A percentile compares a stretch with the other conserved stretches of the same genome.
phyloP scores from a whole-genome alignment of 2,113 vertebrate species.

The Notothenia rossii region DNA sequence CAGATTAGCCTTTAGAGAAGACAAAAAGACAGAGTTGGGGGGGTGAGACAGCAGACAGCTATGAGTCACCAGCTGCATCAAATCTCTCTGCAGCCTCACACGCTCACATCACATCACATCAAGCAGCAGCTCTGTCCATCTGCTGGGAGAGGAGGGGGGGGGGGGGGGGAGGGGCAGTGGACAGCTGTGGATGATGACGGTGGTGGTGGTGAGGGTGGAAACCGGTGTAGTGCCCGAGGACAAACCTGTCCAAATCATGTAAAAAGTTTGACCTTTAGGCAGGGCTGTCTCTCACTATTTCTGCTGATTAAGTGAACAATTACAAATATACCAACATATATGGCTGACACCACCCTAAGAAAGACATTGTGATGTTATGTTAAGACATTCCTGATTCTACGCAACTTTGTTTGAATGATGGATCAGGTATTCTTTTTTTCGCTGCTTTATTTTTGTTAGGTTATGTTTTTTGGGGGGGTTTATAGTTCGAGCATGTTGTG shows the following conservation, averaged over 20 bases:
- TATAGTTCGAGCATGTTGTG: not conserved
- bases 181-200: slow-evolving; percentile 58
- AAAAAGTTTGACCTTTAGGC: slow-evolving; percentile 32
- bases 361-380: not conserved
- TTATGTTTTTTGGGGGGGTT: not conserved
- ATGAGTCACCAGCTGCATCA: slow-evolving; percentile 58
- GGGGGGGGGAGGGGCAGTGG: slow-evolving; percentile 34
- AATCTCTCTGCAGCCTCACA: slow-evolving; percentile 37
- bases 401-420: not conserved
- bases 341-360: not conserved
- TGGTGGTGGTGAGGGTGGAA: slow-evolving; percentile 33
- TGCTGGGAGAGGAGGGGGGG: slow-evolving; percentile 40
- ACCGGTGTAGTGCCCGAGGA: slow-evolving; percentile 13
- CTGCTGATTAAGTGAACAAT: not conserved
- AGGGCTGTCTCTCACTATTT: not conserved
- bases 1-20: slow-evolving; percentile 90
- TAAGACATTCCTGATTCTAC: not conserved
- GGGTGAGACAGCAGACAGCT: slow-evolving; percentile 33
- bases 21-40: not conserved
- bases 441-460: not conserved
- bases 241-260: slow-evolving; percentile 23
- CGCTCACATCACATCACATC: slow-evolving; percentile 38
- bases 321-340: not conserved
- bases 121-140: slow-evolving; percentile 49
- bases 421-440: not conserved